Conservation (phyloP, 2,113 vertebrate genomes). For the Pleuronectes platessa region DNA sequence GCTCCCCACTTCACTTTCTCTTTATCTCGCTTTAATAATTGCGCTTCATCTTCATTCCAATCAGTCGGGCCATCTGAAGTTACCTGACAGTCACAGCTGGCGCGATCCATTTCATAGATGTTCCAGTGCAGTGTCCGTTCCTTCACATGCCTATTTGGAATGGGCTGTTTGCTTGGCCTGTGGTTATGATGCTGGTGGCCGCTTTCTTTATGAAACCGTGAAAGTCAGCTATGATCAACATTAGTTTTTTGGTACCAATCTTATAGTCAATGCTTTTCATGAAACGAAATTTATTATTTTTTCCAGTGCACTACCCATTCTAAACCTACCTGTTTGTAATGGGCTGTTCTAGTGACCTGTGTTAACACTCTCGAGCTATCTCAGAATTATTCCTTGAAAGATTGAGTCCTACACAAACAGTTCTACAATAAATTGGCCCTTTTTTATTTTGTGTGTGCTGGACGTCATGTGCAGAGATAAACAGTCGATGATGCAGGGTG, state of each 20-base stretch:
- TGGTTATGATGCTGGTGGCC: neutral
- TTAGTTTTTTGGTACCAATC: neutral
- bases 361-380: no score
- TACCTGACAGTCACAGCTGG: conserved; percentile 49
- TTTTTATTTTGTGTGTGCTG: no score
- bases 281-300: neutral
- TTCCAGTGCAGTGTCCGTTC: neutral
- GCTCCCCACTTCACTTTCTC: conserved; percentile 56
- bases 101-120: conserved; percentile 47
- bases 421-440: no score
- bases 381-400: no score
- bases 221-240: neutral
- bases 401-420: no score
- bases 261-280: neutral
- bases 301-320: neutral
- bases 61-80: conserved; percentile 65
- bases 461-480: no score
- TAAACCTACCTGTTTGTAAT: neutral
- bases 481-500: no score
- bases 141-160: no score
- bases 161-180: no score
- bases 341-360: neutral
- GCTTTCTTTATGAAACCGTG: neutral
- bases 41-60: conserved; percentile 55
- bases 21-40: conserved; percentile 64